Evolutionary conservation across 2,888 invertebrate genomes (phyloP).

Genomic region (Napeogenes sylphis): DNA sequence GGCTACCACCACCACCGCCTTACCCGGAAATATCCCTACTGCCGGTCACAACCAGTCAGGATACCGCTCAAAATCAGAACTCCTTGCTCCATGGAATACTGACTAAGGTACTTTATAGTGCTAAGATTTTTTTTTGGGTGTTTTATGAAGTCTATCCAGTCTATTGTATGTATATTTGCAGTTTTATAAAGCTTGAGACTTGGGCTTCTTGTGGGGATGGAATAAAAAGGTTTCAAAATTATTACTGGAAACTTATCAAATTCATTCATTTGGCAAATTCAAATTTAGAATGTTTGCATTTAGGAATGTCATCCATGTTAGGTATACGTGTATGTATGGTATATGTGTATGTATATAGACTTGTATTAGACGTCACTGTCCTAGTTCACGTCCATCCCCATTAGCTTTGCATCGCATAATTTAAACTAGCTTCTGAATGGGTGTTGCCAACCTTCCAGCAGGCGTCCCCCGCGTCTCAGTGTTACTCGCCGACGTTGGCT

Average conservation of each 20-base stretch:
- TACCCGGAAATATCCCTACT: constrained; percentile 89
- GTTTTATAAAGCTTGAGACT: not conserved
- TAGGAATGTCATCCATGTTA: no score
- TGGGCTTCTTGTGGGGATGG: constrained; percentile 3
- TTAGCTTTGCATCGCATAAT: constrained; percentile 36
- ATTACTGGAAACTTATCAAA: no score
- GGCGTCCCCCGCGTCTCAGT: constrained; percentile 77
- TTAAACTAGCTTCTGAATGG: constrained; percentile 61
- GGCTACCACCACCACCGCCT: constrained; percentile 80
- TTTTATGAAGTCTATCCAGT: not conserved
- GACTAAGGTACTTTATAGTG: constrained; percentile 76
- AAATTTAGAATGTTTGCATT: no score
- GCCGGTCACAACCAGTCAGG: constrained; percentile 78
- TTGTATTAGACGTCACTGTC: not conserved
- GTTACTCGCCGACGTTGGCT: constrained; percentile 88
- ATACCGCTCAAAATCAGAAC: constrained; percentile 64
- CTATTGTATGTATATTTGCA: not conserved
- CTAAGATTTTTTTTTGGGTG: no score
- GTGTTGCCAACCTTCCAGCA: constrained; percentile 76
- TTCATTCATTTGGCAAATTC: no score
- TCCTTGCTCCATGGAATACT: constrained; percentile 87
- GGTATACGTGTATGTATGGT: no score
- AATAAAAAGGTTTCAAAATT: not conserved
- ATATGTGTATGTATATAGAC: no score
- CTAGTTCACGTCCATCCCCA: constrained; percentile 48